A percentile compares a stretch with the other conserved stretches of the same genome.
These are phyloP conservation scores for Drosophila atroscutellata DNA, from an alignment of 2,888 invertebrate genomes.

Conservation along the genomic window DNA sequence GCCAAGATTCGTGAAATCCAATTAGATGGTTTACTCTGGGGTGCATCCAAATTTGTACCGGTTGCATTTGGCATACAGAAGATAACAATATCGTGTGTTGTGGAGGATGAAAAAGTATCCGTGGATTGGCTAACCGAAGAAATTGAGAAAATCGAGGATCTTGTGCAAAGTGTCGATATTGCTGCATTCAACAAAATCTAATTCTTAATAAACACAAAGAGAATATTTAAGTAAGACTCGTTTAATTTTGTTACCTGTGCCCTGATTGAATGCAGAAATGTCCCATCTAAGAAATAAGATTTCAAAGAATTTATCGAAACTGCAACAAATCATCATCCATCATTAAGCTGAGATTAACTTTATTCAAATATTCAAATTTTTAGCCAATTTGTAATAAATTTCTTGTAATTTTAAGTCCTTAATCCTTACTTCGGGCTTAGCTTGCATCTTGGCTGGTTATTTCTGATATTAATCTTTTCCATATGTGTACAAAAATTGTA, in stretches of 20 bases:
- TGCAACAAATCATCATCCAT: neutral
- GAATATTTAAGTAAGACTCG: neutral
- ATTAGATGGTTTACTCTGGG: slow-evolving; percentile 96
- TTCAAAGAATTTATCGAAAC: neutral
- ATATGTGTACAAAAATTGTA: neutral
- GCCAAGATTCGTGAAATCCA: slow-evolving; percentile 90
- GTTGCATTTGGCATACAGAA: slow-evolving; percentile 97
- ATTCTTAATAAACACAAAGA: slow-evolving; percentile 52
- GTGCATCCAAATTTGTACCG: slow-evolving; percentile 95
- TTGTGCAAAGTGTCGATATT: slow-evolving; percentile 96
- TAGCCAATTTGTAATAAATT: neutral
- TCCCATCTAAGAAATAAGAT: neutral
- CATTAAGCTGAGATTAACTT: neutral
- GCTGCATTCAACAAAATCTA: slow-evolving; percentile 98
- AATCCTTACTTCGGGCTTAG: neutral
- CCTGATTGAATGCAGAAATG: neutral
- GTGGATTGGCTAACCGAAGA: slow-evolving; percentile 94
- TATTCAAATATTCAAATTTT: neutral
- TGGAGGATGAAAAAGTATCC: slow-evolving; percentile 98
- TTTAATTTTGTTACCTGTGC: neutral
- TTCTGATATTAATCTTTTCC: neutral
- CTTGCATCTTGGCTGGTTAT: neutral
- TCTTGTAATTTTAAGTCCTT: neutral
- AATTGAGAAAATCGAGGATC: slow-evolving; percentile 93
- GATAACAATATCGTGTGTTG: slow-evolving; percentile 95